phyloP scores from a whole-genome alignment of 2,113 vertebrate genomes.

The Bungarus multicinctus region DNA sequence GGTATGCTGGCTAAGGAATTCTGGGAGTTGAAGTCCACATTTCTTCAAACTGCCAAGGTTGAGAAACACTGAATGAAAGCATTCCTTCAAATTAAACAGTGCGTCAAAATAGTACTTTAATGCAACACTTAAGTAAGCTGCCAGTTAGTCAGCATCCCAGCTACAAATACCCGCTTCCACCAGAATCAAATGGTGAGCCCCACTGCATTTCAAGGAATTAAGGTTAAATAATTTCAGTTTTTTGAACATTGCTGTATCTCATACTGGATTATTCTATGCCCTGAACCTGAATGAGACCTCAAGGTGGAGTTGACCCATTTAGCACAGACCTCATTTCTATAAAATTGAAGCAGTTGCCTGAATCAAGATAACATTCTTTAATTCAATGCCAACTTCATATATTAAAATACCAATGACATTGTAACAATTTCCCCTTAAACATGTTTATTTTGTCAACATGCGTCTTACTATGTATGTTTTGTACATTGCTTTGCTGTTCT shows the following conservation, averaged over 20 bases:
- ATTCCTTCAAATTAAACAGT: background rate
- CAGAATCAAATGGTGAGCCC: background rate
- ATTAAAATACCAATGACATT: background rate
- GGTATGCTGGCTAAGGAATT: too few relatives aligned
- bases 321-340: background rate
- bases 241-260: background rate
- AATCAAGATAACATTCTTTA: background rate
- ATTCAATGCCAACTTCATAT: background rate
- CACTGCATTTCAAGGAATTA: background rate
- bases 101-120: background rate
- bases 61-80: background rate
- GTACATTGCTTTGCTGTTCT: background rate
- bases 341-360: background rate
- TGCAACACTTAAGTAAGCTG: background rate
- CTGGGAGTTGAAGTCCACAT: too few relatives aligned
- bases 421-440: background rate
- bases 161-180: background rate
- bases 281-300: background rate
- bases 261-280: background rate
- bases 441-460: background rate
- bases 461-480: background rate
- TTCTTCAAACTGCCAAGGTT: too few relatives aligned
- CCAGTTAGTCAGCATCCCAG: background rate
- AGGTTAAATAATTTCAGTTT: background rate
- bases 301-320: background rate